These are phyloP conservation scores for Pinctada fucata DNA, from an alignment of 2,888 invertebrate species.

Conservation along the genomic window DNA sequence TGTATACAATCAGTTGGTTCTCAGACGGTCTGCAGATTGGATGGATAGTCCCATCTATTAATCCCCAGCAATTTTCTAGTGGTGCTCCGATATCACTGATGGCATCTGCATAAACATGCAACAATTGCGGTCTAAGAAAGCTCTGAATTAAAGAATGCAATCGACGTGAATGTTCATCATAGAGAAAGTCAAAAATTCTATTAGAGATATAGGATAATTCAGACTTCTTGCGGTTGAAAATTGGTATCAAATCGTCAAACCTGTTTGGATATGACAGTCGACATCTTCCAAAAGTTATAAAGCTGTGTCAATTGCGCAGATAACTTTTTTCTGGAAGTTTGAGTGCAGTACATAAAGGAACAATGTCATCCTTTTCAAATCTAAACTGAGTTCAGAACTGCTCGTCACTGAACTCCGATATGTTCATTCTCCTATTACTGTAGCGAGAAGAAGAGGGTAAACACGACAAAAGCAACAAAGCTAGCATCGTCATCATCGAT, in stretches of 20 bases:
- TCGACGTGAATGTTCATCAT: not conserved
- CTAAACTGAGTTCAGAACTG: conserved; percentile 17
- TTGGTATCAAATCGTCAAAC: not conserved
- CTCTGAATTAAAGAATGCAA: not conserved
- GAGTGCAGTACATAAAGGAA: too few relatives aligned
- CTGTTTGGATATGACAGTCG: conserved; percentile 9
- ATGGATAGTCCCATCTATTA: too few relatives aligned
- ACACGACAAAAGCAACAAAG: too few relatives aligned
- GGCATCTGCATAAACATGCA: conserved; percentile 10
- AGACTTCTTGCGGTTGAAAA: not conserved
- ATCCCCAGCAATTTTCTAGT: conserved; percentile 29
- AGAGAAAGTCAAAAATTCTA: not conserved
- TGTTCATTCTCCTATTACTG: too few relatives aligned
- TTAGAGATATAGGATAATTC: conserved; percentile 5
- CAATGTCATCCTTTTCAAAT: conserved; percentile 15
- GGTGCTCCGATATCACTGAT: conserved; percentile 16
- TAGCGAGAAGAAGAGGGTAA: too few relatives aligned
- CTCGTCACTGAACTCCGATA: conserved; percentile 11
- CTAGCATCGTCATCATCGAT: too few relatives aligned
- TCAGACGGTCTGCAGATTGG: conserved; percentile 34
- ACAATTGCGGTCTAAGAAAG: not conserved
- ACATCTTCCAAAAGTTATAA: too few relatives aligned
- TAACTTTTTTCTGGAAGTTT: too few relatives aligned
- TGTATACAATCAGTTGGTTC: conserved; percentile 26
- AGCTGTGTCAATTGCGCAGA: too few relatives aligned